These are phyloP conservation scores for Formica exsecta DNA, from an alignment of 1,140 invertebrate genomes.

Conservation along the genomic window DNA sequence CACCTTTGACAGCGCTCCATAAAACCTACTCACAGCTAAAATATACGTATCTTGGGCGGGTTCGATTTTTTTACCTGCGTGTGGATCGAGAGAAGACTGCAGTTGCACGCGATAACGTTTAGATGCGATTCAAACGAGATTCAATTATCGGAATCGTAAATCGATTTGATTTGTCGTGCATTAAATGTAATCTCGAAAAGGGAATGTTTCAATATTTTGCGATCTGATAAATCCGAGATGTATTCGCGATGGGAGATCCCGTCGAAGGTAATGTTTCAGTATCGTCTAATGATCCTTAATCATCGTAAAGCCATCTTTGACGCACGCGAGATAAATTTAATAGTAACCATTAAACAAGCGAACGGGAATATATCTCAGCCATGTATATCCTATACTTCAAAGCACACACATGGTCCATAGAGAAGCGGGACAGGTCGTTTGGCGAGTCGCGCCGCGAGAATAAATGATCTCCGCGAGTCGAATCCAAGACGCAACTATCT, in stretches of 20 bases:
- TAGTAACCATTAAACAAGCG: slow-evolving; percentile 63
- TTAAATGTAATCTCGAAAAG: slow-evolving; percentile 35
- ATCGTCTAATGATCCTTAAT: slow-evolving; percentile 61
- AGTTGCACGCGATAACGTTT: neutral
- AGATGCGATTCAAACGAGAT: slow-evolving; percentile 19
- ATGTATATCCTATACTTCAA: slow-evolving; percentile 52
- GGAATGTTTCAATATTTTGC: slow-evolving; percentile 31
- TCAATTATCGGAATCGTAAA: slow-evolving; percentile 46
- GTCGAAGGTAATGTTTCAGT: slow-evolving; percentile 38
- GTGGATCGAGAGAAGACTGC: neutral
- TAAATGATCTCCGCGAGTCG: slow-evolving; percentile 70
- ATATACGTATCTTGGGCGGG: slow-evolving; percentile 15
- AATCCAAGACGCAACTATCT: slow-evolving; percentile 39
- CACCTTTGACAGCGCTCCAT: slow-evolving; percentile 67
- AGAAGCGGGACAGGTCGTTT: slow-evolving; percentile 69
- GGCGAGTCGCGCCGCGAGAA: slow-evolving; percentile 60
- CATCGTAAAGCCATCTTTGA: slow-evolving; percentile 47
- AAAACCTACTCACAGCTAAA: slow-evolving; percentile 73
- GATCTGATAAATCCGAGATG: slow-evolving; percentile 36
- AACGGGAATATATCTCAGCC: slow-evolving; percentile 65
- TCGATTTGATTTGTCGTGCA: slow-evolving; percentile 10
- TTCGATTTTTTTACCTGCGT: slow-evolving; percentile 14
- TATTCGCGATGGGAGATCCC: slow-evolving; percentile 47
- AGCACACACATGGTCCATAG: slow-evolving; percentile 48
- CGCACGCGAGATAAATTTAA: slow-evolving; percentile 61